Conservation (phyloP, 1,140 invertebrate genomes). For the Pomacea maculata region DNA sequence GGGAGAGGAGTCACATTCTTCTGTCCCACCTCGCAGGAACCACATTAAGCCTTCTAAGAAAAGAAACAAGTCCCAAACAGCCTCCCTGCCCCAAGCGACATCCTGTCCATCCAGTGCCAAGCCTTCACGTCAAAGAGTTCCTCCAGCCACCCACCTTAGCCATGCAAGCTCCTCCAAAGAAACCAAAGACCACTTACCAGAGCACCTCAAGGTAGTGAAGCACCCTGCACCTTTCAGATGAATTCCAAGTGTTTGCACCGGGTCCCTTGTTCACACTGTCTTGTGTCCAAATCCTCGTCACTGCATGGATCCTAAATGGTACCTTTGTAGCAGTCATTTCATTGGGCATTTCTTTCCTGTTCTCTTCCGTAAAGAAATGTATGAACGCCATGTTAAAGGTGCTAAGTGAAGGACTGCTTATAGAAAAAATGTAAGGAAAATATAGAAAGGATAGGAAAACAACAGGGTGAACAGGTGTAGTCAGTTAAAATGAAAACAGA, state of each 20-base stretch:
- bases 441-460: too few species aligned
- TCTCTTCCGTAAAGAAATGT: too few species aligned
- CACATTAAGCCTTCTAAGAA: conserved; percentile 6
- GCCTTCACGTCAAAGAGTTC: not conserved
- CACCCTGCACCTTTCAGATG: conserved; percentile 45
- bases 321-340: too few species aligned
- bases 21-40: not conserved
- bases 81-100: not conserved
- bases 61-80: conserved; percentile 7
- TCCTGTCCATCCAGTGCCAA: not conserved
- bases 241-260: not conserved
- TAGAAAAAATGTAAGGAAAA: too few species aligned
- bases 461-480: too few species aligned
- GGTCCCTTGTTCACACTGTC: too few species aligned
- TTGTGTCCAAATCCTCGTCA: too few species aligned
- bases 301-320: too few species aligned
- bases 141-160: not conserved
- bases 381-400: too few species aligned
- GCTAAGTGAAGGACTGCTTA: too few species aligned
- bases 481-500: too few species aligned
- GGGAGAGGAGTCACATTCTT: not conserved
- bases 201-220: conserved; percentile 38
- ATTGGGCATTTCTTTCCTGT: too few species aligned
- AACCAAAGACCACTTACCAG: conserved; percentile 16
- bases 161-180: not conserved